Evolutionary conservation across 30 jellyfish, hydroid and myxozoan genomes (phyloP).

Genomic region (Aurelia aurita): DNA sequence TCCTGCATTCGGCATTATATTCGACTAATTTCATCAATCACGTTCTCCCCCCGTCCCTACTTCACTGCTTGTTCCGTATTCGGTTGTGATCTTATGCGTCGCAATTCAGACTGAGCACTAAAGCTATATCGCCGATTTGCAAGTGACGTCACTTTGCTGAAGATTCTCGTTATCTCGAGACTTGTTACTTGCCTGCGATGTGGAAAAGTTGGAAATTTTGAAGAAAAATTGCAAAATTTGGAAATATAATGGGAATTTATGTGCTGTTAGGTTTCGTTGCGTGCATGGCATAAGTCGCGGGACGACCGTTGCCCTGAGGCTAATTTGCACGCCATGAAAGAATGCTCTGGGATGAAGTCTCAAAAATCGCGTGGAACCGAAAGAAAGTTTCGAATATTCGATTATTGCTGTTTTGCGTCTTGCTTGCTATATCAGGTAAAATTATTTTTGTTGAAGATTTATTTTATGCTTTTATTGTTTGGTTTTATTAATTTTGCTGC

Average conservation of each 20-base stretch:
- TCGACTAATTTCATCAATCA: background rate
- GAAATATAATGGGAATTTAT: background rate
- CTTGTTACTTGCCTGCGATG: conserved; percentile 18
- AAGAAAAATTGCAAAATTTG: conserved; percentile 13
- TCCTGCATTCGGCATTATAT: conserved; percentile 34
- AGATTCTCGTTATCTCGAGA: conserved; percentile 23
- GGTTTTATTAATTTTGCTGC: background rate
- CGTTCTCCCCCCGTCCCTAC: conserved; percentile 51
- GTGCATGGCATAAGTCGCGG: conserved; percentile 41
- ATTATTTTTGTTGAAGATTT: background rate
- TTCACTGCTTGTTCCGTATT: conserved; percentile 23
- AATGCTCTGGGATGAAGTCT: conserved; percentile 35
- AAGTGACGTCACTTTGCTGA: conserved; percentile 66
- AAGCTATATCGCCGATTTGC: conserved; percentile 9
- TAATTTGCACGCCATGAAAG: conserved; percentile 65
- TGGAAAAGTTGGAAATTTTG: conserved; percentile 9
- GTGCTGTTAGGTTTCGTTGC: conserved; percentile 10
- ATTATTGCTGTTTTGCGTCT: background rate
- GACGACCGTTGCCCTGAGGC: conserved; percentile 20
- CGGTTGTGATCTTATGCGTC: conserved; percentile 71
- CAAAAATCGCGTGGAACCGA: background rate
- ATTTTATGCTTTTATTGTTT: background rate
- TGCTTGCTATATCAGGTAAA: conserved; percentile 19
- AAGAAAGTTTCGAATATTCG: background rate
- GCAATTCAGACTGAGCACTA: conserved; percentile 42